phyloP scores from a whole-genome alignment of 1,140 invertebrate genomes.

The Tribolium castaneum region DNA sequence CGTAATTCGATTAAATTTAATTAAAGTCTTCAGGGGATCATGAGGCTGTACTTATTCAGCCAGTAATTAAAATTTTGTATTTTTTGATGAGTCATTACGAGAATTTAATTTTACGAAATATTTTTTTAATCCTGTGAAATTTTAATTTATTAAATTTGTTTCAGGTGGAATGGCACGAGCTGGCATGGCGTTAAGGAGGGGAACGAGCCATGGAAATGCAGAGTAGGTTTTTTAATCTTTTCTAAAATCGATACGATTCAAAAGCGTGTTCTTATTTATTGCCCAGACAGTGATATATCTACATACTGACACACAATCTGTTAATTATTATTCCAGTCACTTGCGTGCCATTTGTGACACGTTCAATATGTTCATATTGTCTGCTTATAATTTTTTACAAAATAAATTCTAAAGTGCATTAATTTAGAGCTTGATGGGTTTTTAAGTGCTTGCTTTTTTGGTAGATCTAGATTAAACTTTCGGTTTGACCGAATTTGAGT shows the following conservation, averaged over 20 bases:
- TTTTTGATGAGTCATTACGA: slow-evolving; percentile 16
- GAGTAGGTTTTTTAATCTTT: slow-evolving; percentile 52
- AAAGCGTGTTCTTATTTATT: not conserved
- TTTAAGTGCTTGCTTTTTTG: not conserved
- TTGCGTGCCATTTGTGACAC: slow-evolving; percentile 19
- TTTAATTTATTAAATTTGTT: slow-evolving; percentile 46
- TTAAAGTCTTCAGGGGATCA: not conserved
- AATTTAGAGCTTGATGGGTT: not conserved
- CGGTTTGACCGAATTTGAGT: not conserved
- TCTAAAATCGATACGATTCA: not conserved
- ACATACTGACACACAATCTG: not conserved
- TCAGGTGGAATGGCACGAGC: slow-evolving; percentile 60
- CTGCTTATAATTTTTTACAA: not conserved
- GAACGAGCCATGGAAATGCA: slow-evolving; percentile 58
- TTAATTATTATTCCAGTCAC: slow-evolving; percentile 16
- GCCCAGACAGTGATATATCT: not conserved
- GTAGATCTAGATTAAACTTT: not conserved
- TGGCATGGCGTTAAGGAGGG: slow-evolving; percentile 59
- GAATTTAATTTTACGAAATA: not conserved
- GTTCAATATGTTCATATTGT: not conserved
- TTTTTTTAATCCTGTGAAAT: not conserved
- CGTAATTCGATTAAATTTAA: slow-evolving; percentile 30
- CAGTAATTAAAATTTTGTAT: not conserved
- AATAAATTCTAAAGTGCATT: not conserved
- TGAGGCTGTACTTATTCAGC: not conserved